These are phyloP conservation scores for Coryphaenoides rupestris DNA, from an alignment of 2,113 vertebrate genomes.

Conservation along the genomic window DNA sequence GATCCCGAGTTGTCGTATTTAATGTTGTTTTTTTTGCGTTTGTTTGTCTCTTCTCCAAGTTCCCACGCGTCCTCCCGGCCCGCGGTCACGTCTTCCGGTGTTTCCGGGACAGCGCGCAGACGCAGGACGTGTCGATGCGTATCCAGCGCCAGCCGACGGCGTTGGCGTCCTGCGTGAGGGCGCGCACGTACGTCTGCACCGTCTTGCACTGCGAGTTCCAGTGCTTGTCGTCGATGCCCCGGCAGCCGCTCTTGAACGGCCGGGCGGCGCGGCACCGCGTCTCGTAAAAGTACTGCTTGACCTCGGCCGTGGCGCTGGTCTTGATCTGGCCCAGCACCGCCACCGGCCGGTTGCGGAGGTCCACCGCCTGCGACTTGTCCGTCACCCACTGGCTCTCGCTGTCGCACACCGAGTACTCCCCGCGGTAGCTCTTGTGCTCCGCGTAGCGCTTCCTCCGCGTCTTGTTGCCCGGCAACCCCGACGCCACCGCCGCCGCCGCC, in stretches of 20 bases:
- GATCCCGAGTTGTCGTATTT: too few relatives aligned
- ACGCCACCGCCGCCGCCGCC: not conserved
- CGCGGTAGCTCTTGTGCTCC: conserved; percentile 87
- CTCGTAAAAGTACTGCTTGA: conserved; percentile 97
- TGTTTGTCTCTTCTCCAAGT: too few relatives aligned
- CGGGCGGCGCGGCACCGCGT: conserved; percentile 84
- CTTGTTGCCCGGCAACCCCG: conserved; percentile 68
- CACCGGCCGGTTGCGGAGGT: conserved; percentile 83
- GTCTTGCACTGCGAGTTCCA: conserved; percentile 99
- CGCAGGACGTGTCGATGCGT: conserved; percentile 96
- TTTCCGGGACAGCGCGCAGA: conserved; percentile 94
- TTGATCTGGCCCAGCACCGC: conserved; percentile 87
- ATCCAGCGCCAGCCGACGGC: conserved; percentile 92
- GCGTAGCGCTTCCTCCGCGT: conserved; percentile 85
- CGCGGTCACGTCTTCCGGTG: conserved; percentile 86
- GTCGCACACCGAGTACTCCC: conserved; percentile 95
- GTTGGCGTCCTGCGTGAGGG: conserved; percentile 83
- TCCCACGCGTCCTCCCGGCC: too few relatives aligned
- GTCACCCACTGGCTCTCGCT: conserved; percentile 93
- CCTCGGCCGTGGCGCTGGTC: conserved; percentile 74
- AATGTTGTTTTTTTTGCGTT: too few relatives aligned
- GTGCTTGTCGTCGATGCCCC: conserved; percentile 95
- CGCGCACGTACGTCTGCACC: conserved; percentile 89
- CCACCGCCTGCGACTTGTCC: conserved; percentile 87
- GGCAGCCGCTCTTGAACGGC: conserved; percentile 84